A percentile compares a stretch with the other conserved stretches of the same genome.
These are phyloP conservation scores for Drosophila meridionalis DNA, from an alignment of 2,888 invertebrate genomes.

Conservation along the genomic window DNA sequence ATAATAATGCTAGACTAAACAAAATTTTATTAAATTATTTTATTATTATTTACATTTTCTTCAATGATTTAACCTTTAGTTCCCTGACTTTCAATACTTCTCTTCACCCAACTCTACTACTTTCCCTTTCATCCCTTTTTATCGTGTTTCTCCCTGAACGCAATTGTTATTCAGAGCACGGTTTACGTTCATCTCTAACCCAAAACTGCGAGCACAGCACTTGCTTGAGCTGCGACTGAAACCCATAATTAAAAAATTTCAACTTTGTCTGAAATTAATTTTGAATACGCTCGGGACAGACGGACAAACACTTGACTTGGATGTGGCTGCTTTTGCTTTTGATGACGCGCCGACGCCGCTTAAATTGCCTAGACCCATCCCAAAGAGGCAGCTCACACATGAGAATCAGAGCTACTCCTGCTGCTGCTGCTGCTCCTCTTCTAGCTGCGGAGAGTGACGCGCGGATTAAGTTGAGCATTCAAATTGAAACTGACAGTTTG, in stretches of 20 bases:
- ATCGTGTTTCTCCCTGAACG: not conserved
- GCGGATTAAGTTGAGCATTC: conserved; percentile 79
- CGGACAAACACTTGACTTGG: conserved; percentile 73
- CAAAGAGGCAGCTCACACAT: conserved; percentile 30
- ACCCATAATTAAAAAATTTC: conserved; percentile 78
- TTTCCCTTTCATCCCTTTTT: not conserved
- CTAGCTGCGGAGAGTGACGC: conserved; percentile 55
- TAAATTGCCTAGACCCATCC: conserved; percentile 68
- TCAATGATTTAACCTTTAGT: not conserved
- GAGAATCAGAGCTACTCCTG: conserved; percentile 22
- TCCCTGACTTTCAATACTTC: not conserved
- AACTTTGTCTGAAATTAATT: conserved; percentile 78
- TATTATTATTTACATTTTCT: not conserved
- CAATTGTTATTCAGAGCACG: conserved; percentile 34
- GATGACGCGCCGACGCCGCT: conserved; percentile 69
- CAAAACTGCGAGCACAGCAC: conserved; percentile 10
- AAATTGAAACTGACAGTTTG: conserved; percentile 78
- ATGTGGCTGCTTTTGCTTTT: conserved; percentile 63
- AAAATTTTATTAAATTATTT: not conserved
- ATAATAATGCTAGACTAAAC: not conserved
- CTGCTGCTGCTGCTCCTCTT: not conserved
- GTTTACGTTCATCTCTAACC: conserved; percentile 44
- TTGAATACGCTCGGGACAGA: conserved; percentile 60
- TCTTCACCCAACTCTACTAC: not conserved
- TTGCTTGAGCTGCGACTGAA: conserved; percentile 45